These are phyloP conservation scores for Trematomus loennbergii DNA, from an alignment of 2,113 vertebrate species.

Conservation along the genomic window DNA sequence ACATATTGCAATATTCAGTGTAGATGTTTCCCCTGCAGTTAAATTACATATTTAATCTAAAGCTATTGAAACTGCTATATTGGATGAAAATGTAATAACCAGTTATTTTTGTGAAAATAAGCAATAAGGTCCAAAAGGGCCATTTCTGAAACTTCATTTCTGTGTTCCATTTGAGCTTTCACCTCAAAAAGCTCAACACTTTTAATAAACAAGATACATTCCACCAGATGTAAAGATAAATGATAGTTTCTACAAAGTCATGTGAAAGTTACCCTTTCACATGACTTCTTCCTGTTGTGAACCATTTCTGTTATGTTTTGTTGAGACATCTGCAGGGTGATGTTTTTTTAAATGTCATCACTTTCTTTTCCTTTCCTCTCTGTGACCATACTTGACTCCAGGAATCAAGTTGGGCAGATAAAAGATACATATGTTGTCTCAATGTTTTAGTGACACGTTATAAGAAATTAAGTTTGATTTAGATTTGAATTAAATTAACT, in stretches of 20 bases:
- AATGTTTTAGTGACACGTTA: no score
- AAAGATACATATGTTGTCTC: no score
- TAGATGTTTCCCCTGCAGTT: not conserved
- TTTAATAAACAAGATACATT: not conserved
- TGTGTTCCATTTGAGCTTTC: not conserved
- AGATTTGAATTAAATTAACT: no score
- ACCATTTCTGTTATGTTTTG: slow-evolving; percentile 5
- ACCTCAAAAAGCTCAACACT: not conserved
- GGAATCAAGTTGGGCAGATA: no score
- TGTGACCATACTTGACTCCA: no score
- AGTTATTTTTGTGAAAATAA: not conserved
- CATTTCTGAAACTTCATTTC: not conserved
- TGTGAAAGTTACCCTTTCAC: not conserved
- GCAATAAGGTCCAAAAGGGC: not conserved
- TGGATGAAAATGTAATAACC: not conserved
- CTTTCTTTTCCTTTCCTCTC: no score
- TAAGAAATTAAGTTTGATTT: no score
- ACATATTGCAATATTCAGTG: not conserved
- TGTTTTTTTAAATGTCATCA: no score
- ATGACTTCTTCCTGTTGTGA: not conserved
- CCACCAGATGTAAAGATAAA: not conserved
- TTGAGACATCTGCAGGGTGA: not conserved
- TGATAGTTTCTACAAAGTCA: not conserved
- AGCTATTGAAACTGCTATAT: not conserved
- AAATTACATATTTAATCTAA: slow-evolving; percentile 3